phyloP scores from a whole-genome alignment of 2,113 vertebrate species.

The Apaloderma vittatum region DNA sequence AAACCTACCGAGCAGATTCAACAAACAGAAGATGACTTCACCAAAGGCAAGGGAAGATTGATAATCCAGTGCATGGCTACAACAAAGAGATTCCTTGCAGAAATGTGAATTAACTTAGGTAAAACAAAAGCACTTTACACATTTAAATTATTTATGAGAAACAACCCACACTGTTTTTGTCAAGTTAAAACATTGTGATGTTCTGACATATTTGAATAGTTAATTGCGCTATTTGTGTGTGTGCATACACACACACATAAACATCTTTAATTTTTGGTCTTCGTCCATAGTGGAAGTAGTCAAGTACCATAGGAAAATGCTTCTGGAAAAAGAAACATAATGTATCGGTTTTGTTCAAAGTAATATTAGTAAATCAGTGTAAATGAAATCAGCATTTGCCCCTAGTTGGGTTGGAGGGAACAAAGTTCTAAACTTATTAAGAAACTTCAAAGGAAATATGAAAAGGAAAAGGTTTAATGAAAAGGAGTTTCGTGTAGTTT shows the following conservation, averaged over 20 bases:
- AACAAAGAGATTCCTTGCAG: background rate
- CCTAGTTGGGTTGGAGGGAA: background rate
- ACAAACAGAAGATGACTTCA: background rate
- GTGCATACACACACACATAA: background rate
- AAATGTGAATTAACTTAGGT: background rate
- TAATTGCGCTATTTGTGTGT: background rate
- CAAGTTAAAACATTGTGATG: background rate
- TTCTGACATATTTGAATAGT: background rate
- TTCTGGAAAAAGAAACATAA: background rate
- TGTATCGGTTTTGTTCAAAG: background rate
- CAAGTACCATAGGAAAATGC: background rate
- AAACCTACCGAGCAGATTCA: background rate
- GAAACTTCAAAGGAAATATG: conserved; percentile 43
- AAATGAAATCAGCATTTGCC: conserved; percentile 19
- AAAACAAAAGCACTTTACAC: background rate
- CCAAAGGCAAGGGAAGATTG: background rate
- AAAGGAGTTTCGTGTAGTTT: conserved; percentile 18
- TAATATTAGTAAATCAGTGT: background rate
- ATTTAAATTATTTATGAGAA: background rate
- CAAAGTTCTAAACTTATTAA: conserved; percentile 10
- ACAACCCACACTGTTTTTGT: background rate
- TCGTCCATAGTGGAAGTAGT: background rate
- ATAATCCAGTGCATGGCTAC: background rate
- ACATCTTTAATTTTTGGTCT: background rate
- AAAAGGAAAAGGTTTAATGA: conserved; percentile 30